Evolutionary conservation across 2,888 invertebrate species (phyloP), one percentile per base, ranked within the genome.

Genomic region (Eupithecia pulchellata): DNA sequence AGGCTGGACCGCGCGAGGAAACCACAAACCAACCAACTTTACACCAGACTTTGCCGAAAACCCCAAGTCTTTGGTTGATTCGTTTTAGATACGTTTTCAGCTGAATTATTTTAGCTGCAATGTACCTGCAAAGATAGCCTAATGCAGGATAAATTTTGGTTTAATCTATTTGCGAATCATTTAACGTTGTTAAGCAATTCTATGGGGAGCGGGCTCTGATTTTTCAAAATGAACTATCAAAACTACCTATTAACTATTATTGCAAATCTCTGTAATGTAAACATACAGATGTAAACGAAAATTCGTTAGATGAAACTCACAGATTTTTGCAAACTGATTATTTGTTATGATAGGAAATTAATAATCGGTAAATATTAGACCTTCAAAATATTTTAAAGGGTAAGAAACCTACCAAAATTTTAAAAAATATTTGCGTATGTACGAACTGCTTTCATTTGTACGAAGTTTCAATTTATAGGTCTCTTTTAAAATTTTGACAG

Each of bases 201-300:
- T n/a, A n/a, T n/a, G n/a, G n/a, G n/a, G n/a, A 52, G 13, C 25
- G 52, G 4, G 4, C 4, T 58, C 58, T 8, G 25, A 29, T 57
- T 72, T 69, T 70, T 61, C 17, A 11, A 58, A 66, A 67, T 58
- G 58, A 69, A 72, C 66, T 63, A 58, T 52, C 20, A 63, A 66
- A 67, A 30, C 58, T 29, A 62, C 47, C 52, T n/a, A n/a, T n/a
- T n/a, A 69, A 66, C 27, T 52, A 36, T 65, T 55, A 69, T 67
- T 66, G n/a, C 67, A 13, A 62, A 68, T 65, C 62, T 66, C 58
- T 67, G 32, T 69, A 68, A 69, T 47, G 68, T 9, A 72, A 72
- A 72, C 67, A 72, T 62, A 74, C 67, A 69, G 58, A 30, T 11
- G n/a, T 8, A 36, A 52, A 20, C 11, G 11, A 13, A 52, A 52